Evolutionary conservation across 2,797 vertebrate species (phyloP).

Genomic region (Prionace glauca): DNA sequence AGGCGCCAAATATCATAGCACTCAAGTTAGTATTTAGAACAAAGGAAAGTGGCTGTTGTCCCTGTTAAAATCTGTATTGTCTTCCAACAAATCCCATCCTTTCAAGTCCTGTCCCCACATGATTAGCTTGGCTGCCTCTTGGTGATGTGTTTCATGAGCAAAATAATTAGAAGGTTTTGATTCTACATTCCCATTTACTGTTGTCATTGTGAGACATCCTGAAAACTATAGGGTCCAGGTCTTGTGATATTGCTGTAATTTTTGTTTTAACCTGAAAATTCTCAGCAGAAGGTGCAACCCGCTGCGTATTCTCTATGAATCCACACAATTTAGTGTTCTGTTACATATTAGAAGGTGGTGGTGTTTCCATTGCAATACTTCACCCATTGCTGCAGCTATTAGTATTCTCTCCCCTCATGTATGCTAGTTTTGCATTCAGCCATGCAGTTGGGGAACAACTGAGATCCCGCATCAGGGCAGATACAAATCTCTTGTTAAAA

Average conservation of each 20-base stretch:
- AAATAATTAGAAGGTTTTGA: not conserved
- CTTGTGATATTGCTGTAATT: not conserved
- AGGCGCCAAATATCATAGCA: not conserved
- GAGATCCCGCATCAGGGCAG: not conserved
- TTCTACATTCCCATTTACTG: not conserved
- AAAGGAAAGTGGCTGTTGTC: not conserved
- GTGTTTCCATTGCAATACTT: not conserved
- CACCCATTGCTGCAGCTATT: not conserved
- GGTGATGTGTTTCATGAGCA: not conserved
- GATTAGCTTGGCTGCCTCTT: not conserved
- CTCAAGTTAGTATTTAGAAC: not conserved
- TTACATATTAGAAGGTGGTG: not conserved
- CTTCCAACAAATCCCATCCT: not conserved
- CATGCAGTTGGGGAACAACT: not conserved
- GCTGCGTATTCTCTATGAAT: not conserved
- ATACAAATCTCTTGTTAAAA: not conserved
- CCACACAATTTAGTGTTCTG: not conserved
- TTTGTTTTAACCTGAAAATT: not conserved
- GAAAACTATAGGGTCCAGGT: not conserved
- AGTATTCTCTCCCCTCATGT: not conserved
- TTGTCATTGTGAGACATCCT: not conserved
- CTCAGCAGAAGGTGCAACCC: not conserved
- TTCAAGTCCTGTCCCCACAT: not conserved
- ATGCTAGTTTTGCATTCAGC: not conserved
- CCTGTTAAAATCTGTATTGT: not conserved